Evolutionary conservation across 2,797 vertebrate genomes (phyloP).

Genomic region (Ptychobarbus kaznakovi): DNA sequence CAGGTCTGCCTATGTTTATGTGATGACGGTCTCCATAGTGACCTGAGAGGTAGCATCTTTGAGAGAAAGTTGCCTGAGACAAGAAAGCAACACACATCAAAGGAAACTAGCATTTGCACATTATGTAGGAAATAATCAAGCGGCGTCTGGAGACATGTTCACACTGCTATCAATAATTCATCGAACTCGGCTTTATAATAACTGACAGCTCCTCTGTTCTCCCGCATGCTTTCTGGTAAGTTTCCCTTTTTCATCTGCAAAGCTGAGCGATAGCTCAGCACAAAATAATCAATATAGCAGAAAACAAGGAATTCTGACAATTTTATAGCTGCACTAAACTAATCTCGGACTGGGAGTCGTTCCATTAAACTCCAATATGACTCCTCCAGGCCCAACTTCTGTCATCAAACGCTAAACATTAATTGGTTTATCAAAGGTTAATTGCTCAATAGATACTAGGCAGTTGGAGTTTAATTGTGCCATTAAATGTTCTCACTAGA

Average conservation of each 20-base stretch:
- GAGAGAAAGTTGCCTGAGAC: constrained; percentile 36
- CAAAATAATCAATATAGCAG: constrained; percentile 74
- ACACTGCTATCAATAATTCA: constrained; percentile 54
- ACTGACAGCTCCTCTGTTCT: constrained; percentile 49
- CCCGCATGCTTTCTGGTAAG: constrained; percentile 48
- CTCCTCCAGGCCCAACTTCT: constrained; percentile 77
- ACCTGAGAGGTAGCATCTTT: constrained; percentile 52
- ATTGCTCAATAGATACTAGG: constrained; percentile 77
- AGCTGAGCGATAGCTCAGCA: constrained; percentile 57
- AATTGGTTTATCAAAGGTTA: constrained; percentile 86
- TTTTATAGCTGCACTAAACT: constrained; percentile 70
- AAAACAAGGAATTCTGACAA: constrained; percentile 68
- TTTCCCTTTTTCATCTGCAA: constrained; percentile 60
- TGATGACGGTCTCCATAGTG: constrained; percentile 57
- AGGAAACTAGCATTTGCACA: constrained; percentile 50
- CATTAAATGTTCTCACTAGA: constrained; percentile 75
- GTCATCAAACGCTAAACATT: constrained; percentile 79
- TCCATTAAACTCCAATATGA: constrained; percentile 76
- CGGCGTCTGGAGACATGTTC: constrained; percentile 37
- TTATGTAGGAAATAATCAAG: constrained; percentile 54
- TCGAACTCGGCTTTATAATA: constrained; percentile 46
- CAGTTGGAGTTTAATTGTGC: constrained; percentile 80
- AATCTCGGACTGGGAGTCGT: constrained; percentile 69
- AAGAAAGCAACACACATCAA: constrained; percentile 52
- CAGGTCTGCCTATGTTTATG: constrained; percentile 48